A percentile compares a stretch with the other conserved stretches of the same genome.
Conservation (phyloP, 2,888 invertebrate species). For the Chaetoderma sp. region DNA sequence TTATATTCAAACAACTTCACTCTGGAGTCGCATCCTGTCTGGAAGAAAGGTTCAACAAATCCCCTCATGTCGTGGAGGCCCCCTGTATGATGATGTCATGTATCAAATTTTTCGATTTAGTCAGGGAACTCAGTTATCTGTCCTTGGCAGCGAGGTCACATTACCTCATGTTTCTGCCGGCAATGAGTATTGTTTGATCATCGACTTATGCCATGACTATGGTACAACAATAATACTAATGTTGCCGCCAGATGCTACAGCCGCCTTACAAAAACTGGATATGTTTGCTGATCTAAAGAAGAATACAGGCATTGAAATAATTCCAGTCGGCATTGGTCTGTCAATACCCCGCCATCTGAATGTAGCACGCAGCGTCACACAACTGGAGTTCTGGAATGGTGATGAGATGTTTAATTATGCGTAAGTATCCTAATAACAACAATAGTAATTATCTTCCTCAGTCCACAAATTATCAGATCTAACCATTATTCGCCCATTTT, state of each 20-base stretch:
- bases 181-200: background rate
- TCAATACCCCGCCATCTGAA: background rate
- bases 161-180: background rate
- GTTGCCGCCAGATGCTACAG: background rate
- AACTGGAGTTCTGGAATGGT: background rate
- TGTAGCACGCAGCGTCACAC: background rate
- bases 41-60: background rate
- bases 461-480: too few relatives aligned
- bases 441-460: too few relatives aligned
- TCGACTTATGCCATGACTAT: constrained; percentile 1
- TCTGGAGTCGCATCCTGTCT: background rate
- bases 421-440: too few relatives aligned
- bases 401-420: background rate
- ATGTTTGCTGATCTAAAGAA: background rate
- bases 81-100: background rate
- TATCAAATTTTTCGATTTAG: constrained; percentile 3
- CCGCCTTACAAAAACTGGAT: background rate
- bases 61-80: background rate
- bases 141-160: background rate
- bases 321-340: background rate
- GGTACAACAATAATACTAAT: background rate
- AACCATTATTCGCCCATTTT: too few relatives aligned
- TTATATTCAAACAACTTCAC: background rate
- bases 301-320: background rate
- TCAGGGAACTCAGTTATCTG: background rate